These are phyloP conservation scores for Teleogryllus oceanicus DNA, from an alignment of 2,888 invertebrate genomes.

Conservation along the genomic window DNA sequence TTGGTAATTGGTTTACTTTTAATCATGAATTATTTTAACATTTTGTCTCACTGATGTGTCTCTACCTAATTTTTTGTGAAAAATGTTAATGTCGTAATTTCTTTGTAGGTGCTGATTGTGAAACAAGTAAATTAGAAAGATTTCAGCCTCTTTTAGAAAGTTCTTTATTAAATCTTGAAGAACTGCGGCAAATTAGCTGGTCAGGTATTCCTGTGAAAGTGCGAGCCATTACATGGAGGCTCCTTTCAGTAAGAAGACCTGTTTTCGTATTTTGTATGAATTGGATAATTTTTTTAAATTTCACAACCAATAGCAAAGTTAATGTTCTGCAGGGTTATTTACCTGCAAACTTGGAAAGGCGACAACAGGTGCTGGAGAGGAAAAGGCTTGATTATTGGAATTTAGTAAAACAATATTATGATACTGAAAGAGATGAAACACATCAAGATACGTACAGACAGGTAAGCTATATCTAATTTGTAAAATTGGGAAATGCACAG, in stretches of 20 bases:
- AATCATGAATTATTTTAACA: too few relatives aligned
- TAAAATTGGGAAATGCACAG: too few relatives aligned
- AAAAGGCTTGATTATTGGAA: conserved; percentile 96
- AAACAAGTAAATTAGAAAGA: conserved; percentile 73
- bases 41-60: too few relatives aligned
- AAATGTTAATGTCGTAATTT: background rate
- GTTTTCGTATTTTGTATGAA: conserved; percentile 18
- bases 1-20: too few relatives aligned
- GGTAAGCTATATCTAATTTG: conserved; percentile 45
- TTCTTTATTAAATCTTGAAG: conserved; percentile 75
- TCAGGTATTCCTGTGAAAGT: conserved; percentile 93
- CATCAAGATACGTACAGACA: conserved; percentile 91
- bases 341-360: conserved; percentile 85
- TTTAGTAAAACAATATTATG: conserved; percentile 94
- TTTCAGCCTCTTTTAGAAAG: conserved; percentile 77
- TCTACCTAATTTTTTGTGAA: too few relatives aligned
- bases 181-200: conserved; percentile 89
- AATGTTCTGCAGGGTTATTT: conserved; percentile 72
- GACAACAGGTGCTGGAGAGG: conserved; percentile 80
- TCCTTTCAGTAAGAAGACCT: conserved; percentile 56
- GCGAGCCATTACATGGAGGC: conserved; percentile 63
- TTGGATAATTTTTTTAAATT: background rate
- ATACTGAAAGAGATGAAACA: conserved; percentile 80
- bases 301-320: background rate
- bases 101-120: conserved; percentile 45